Evolutionary conservation across 2,113 vertebrate genomes (phyloP).

Genomic region (Brachyistius frenatus): DNA sequence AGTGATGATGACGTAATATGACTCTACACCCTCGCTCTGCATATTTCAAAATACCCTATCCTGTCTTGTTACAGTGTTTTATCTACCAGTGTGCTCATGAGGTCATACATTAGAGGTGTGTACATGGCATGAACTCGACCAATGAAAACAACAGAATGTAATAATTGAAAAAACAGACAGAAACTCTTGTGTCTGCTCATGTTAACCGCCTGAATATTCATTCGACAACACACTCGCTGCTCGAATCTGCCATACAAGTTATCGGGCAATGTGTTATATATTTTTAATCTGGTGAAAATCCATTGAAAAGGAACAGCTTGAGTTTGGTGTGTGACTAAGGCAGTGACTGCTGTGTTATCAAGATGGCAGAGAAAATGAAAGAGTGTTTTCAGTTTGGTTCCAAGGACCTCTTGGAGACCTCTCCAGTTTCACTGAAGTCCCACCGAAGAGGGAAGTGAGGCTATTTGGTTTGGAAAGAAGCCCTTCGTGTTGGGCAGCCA

Average conservation of each 20-base stretch:
- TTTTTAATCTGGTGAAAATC: constrained; percentile 17
- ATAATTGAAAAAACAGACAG: no score
- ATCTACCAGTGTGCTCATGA: no score
- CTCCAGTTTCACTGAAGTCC: neutral
- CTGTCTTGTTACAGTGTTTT: no score
- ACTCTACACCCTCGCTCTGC: no score
- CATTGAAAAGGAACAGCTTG: constrained; percentile 42
- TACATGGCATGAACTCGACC: no score
- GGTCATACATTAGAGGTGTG: no score
- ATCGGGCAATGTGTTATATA: neutral
- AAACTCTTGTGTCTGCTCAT: no score
- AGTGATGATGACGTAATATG: no score
- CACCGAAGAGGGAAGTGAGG: constrained; percentile 12
- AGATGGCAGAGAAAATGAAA: constrained; percentile 31
- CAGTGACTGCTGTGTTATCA: neutral
- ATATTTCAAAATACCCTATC: no score
- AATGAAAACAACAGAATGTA: no score
- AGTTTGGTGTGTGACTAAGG: constrained; percentile 31
- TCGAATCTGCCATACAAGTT: neutral
- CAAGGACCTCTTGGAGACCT: constrained; percentile 11
- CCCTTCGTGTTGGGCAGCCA: constrained; percentile 17
- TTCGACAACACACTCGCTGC: no score
- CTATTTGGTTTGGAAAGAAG: constrained; percentile 51
- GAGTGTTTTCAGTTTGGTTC: constrained; percentile 11
- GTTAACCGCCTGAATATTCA: no score